Base-by-base conservation (phyloP, 2,797 vertebrate species). In the Enteromius unitaeniatus region DNA sequence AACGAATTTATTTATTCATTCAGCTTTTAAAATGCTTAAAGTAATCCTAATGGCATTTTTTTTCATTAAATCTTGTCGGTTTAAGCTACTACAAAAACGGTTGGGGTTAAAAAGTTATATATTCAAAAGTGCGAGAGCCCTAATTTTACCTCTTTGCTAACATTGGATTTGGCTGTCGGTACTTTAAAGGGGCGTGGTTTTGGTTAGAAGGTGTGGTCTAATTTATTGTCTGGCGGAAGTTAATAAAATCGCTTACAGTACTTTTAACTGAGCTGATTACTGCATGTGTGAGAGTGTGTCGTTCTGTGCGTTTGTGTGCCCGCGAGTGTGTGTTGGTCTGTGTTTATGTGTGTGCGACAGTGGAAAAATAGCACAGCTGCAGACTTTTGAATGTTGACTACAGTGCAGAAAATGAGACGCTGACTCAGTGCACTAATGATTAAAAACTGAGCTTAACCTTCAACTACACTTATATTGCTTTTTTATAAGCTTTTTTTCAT, bases 401-500 rank as follows among this genome's bases (percentile, higher is more conserved):
- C 73, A 62, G 79, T 70, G 73, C 28, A 45, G 78, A 74, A 83
- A 83, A 86, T 85, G 65, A 77, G 82, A 82, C 55, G 58, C 82
- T 65, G 67, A 75, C 69, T 65, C 58, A 70, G 78, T 70, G 67
- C 64, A 69, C 42, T 81, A 75, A 79, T 84, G 79, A 88, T 85
- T 85, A 85, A 86, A 78, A 67, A 53, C 83, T 23, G 60, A 81
- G 42, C 28, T 55, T 74, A 75, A 75, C 69, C 76, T 75, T 83
- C 75, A 82, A 78, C 87, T 80, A 78, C 26, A 74, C 19, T 69
- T 83, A 70, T 80, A 86, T 85, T 82, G 74, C 26, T 49, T 51
- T 58, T 80, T 83, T 82, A 87, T 87, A 84, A 77, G 68, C 23
- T 70, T 65, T 19, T 34, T 88, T 65, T 10, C 51, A n/a, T 37